These are phyloP conservation scores for Hippocampus comes DNA, from an alignment of 2,113 vertebrate species.

Conservation along the genomic window DNA sequence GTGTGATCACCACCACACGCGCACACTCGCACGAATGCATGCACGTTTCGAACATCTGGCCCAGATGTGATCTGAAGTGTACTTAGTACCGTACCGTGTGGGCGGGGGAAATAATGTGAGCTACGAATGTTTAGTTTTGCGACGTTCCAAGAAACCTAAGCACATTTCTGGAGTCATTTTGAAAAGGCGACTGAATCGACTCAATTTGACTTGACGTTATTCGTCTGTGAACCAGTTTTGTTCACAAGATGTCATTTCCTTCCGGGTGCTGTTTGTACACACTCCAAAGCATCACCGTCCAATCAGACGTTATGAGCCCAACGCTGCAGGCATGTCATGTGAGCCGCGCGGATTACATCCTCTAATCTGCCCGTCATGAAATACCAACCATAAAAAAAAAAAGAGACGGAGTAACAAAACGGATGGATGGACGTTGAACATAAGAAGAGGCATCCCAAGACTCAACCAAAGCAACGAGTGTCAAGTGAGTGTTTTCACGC, in stretches of 20 bases:
- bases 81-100: background rate
- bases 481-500: constrained; percentile 21
- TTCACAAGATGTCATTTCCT: constrained; percentile 20
- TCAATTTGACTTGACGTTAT: background rate
- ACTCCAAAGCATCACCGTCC: constrained; percentile 7
- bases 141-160: constrained; percentile 11
- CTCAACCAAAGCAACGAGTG: background rate
- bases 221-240: background rate
- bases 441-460: background rate
- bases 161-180: background rate
- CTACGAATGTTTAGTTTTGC: constrained; percentile 15
- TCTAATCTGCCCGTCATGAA: constrained; percentile 59
- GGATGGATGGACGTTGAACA: constrained; percentile 7
- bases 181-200: background rate
- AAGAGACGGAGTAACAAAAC: constrained; percentile 23
- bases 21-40: background rate
- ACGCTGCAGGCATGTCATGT: constrained; percentile 46
- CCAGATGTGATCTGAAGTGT: constrained; percentile 29
- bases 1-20: background rate
- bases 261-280: background rate
- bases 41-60: constrained; percentile 45
- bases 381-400: constrained; percentile 26
- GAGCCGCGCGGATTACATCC: constrained; percentile 55
- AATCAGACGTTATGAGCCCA: constrained; percentile 11
- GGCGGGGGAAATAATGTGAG: constrained; percentile 7